Evolutionary conservation across 2,888 invertebrate species (phyloP).

Genomic region (Macropis europaea): DNA sequence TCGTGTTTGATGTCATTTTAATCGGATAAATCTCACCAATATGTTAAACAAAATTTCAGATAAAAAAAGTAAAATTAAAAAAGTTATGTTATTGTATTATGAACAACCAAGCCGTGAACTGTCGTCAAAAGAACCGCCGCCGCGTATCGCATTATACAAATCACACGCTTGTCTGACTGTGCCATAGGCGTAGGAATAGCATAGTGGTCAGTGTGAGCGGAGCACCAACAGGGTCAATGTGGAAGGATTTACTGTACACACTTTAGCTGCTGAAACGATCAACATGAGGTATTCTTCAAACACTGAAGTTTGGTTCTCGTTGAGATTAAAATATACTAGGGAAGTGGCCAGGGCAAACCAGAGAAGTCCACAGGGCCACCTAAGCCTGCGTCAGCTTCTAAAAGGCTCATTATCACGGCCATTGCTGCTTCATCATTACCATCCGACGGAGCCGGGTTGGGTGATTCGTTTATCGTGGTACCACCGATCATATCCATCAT

Average conservation of each 20-base stretch:
- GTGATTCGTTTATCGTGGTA: slow-evolving; percentile 80
- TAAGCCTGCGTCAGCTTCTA: slow-evolving; percentile 93
- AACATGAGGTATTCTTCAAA: not conserved
- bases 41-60: too few relatives aligned
- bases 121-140: too few relatives aligned
- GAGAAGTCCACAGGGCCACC: slow-evolving; percentile 94
- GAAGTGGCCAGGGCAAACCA: slow-evolving; percentile 92
- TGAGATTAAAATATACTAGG: slow-evolving; percentile 77
- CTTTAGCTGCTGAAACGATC: not conserved
- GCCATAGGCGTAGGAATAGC: too few relatives aligned
- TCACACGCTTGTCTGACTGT: too few relatives aligned
- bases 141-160: too few relatives aligned
- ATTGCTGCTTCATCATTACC: slow-evolving; percentile 94
- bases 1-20: too few relatives aligned
- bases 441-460: slow-evolving; percentile 82
- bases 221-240: too few relatives aligned
- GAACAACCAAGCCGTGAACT: too few relatives aligned
- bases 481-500: slow-evolving; percentile 83
- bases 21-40: too few relatives aligned
- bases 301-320: slow-evolving; percentile 16
- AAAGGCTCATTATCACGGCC: slow-evolving; percentile 94
- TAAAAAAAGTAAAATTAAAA: too few relatives aligned
- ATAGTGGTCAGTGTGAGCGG: too few relatives aligned
- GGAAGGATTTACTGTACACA: slow-evolving; percentile 11
- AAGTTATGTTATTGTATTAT: too few relatives aligned